phyloP scores from a whole-genome alignment of 2,113 vertebrate species.

The Hylia prasina region DNA sequence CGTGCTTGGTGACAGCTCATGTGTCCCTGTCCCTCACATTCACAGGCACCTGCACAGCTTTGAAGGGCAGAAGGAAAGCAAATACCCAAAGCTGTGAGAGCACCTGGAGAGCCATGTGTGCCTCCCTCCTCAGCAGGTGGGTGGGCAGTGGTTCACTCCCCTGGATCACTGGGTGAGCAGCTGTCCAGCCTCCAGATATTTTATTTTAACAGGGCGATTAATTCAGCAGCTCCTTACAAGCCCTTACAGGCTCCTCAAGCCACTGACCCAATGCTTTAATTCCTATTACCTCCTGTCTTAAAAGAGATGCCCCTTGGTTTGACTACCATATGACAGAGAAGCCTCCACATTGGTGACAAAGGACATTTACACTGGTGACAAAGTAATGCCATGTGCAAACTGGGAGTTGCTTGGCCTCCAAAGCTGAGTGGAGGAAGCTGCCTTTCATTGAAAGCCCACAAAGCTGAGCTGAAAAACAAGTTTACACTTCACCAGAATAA shows the following conservation, averaged over 20 bases:
- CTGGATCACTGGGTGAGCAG: not conserved
- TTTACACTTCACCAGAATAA: constrained; percentile 15
- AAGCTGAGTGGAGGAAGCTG: not conserved
- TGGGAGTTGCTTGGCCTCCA: not conserved
- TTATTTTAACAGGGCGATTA: not conserved
- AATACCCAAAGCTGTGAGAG: fast-evolving
- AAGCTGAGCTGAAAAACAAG: constrained; percentile 8
- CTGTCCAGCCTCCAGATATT: not conserved
- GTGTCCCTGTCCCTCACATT: not conserved
- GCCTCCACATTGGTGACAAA: not conserved
- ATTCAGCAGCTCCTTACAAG: not conserved
- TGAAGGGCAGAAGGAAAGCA: not conserved
- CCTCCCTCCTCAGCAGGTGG: not conserved
- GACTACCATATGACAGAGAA: not conserved
- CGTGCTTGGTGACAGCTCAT: not conserved
- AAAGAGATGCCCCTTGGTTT: not conserved
- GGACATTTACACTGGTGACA: not conserved
- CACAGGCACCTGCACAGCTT: not conserved
- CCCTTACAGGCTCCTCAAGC: not conserved
- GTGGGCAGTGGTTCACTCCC: not conserved
- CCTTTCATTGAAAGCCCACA: not conserved
- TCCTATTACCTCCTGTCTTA: not conserved
- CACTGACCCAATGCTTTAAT: not conserved
- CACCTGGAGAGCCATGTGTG: not conserved
- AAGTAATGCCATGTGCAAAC: not conserved